Percentiles rank a stretch among this genome's conserved stretches.
Conservation (phyloP, 2,888 invertebrate genomes). For the Ectemnius cavifrons region DNA sequence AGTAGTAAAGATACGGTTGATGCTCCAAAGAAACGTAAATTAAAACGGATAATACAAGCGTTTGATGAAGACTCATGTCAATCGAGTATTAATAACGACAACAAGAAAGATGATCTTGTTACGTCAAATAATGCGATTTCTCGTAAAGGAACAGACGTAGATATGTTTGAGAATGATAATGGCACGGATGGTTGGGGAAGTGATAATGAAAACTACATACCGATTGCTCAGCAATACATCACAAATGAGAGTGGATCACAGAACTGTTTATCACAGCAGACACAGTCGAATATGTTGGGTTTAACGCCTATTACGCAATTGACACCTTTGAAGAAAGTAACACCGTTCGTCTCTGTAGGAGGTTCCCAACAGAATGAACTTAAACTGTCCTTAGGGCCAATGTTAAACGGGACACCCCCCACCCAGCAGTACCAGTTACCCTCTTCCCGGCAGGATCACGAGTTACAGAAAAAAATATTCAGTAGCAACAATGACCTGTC, state of each 20-base stretch:
- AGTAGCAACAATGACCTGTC: constrained; percentile 56
- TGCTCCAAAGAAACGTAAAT: constrained; percentile 45
- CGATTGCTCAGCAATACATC: constrained; percentile 40
- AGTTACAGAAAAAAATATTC: constrained; percentile 77
- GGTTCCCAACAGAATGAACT: constrained; percentile 36
- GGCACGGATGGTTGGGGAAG: constrained; percentile 46
- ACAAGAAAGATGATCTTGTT: constrained; percentile 3
- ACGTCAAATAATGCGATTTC: constrained; percentile 30
- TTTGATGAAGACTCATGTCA: constrained; percentile 66
- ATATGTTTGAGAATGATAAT: constrained; percentile 58
- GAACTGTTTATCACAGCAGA: constrained; percentile 62
- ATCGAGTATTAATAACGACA: constrained; percentile 18
- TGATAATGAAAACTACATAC: constrained; percentile 48
- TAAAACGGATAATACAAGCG: constrained; percentile 63
- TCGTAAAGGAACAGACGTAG: constrained; percentile 53
- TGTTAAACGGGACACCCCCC: too few relatives aligned
- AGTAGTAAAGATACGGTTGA: constrained; percentile 18
- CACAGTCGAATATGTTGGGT: constrained; percentile 62
- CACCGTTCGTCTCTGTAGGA: constrained; percentile 25
- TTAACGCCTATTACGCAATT: constrained; percentile 79
- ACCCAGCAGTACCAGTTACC: constrained; percentile 2
- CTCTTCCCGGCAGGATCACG: constrained; percentile 49
- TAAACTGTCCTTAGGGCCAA: constrained; percentile 14
- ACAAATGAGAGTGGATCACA: constrained; percentile 45
- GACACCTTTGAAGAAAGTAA: constrained; percentile 67